Conservation (phyloP, 2,113 vertebrate genomes). For the Salvator merianae region DNA sequence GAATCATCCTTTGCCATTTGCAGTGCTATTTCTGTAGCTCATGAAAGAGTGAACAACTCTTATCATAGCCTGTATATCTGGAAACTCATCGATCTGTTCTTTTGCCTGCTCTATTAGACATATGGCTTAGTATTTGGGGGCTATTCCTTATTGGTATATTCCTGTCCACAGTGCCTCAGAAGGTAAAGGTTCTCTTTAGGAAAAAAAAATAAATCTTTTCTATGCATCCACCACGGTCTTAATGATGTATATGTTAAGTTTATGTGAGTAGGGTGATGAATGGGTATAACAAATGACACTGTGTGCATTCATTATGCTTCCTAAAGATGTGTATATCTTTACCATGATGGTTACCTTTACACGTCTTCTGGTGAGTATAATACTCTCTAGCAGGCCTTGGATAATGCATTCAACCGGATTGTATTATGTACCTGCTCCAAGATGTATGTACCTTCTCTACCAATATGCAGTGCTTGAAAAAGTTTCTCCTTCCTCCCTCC, state of each 20-base stretch:
- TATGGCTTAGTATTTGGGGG: slow-evolving; percentile 4
- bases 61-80: slow-evolving; percentile 7
- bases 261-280: no score
- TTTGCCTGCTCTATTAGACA: slow-evolving; percentile 6
- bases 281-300: no score
- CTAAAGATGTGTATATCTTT: neutral
- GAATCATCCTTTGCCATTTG: slow-evolving; percentile 16
- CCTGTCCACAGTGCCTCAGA: neutral
- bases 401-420: no score
- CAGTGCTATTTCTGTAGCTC: neutral
- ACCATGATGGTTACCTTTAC: neutral
- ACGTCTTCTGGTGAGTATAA: no score
- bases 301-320: no score
- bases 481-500: no score
- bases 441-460: no score
- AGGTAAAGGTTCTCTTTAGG: slow-evolving; percentile 8
- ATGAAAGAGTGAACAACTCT: slow-evolving; percentile 3
- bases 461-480: no score
- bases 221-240: no score
- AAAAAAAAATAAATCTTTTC: neutral
- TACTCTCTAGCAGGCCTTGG: no score
- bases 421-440: no score
- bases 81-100: slow-evolving; percentile 3
- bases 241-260: no score
- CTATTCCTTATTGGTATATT: neutral